Evolutionary conservation across 2,888 invertebrate genomes (phyloP), one percentile per base, ranked within the genome.

Genomic region (Pemphredon lugubris): DNA sequence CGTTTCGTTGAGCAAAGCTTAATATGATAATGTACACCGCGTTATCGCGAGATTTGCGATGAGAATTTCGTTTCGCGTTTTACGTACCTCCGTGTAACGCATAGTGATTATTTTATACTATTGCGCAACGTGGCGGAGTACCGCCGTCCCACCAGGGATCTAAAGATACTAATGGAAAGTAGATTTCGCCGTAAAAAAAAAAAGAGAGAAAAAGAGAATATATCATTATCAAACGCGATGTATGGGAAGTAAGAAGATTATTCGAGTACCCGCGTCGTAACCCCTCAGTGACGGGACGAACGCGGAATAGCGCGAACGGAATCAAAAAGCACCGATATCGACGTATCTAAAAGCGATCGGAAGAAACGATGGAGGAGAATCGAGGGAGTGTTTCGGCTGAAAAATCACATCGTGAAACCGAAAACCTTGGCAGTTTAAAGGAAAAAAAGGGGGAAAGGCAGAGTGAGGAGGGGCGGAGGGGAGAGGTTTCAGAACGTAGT

Each of bases 371-470:
- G 18, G 2, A 9, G 18, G 21, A 20, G 1, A 32, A 39, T 18
- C 21, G 16, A 2, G 2, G 45, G 21, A 45, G 51, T 14, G 53
- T 55, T 58, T 47, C 44, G 64, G 50, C 55, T 60, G 73, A 61
- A 51, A 73, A 73, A 73, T 73, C 73, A 61, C 73, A 53, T 63
- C 66, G 50, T 44, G 54, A 40, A 42, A 18, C 32, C 51, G 66
- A 58, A 61, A 37, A 20, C 45, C 14, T 14, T 20, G 34, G 42
- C 9, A 14, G 55, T 37, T 20, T 40, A 53, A 47, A 55, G 16
- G 34, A 51, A 13, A 32, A 11, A 11, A 23, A n/a, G 32, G 14
- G 11, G n/a, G 37, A 37, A 39, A 14, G n/a, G 16, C 42, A 45
- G 58, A 60, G 30, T 26, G 23, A 66, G 53, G 61, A 73, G 16